Percentiles rank a stretch among this genome's conserved stretches.
phyloP scores from a whole-genome alignment of 2,888 invertebrate species.

The Prionchulus punctatus region DNA sequence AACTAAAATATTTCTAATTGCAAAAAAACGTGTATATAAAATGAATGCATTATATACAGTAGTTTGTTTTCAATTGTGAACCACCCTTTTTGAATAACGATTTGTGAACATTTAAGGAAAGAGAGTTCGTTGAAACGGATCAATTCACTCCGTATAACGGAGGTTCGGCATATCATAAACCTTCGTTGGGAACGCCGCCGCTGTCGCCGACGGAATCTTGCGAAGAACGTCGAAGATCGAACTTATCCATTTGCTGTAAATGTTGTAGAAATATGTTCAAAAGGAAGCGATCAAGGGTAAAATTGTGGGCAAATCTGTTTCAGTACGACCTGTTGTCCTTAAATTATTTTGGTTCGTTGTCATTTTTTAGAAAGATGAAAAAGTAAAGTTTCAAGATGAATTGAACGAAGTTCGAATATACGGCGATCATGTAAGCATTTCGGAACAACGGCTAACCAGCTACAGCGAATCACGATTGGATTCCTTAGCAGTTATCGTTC shows the following conservation, averaged over 20 bases:
- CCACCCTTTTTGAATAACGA: background rate
- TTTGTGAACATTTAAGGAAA: slow-evolving; percentile 5
- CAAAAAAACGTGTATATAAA: background rate
- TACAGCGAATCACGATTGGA: background rate
- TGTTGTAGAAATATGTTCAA: background rate
- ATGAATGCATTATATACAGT: background rate
- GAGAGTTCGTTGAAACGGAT: slow-evolving; percentile 13
- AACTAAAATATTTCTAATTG: background rate
- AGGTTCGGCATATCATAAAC: background rate
- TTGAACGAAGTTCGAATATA: slow-evolving; percentile 6
- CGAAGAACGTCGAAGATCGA: background rate
- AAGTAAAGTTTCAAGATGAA: slow-evolving; percentile 1
- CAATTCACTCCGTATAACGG: slow-evolving; percentile 3
- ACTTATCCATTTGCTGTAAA: background rate
- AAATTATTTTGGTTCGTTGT: background rate
- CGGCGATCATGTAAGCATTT: background rate
- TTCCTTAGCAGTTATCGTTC: background rate
- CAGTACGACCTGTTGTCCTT: background rate
- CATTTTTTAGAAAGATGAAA: background rate
- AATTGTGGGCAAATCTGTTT: too few relatives aligned
- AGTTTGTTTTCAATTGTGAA: background rate
- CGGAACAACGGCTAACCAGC: background rate
- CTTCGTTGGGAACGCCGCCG: slow-evolving; percentile 5
- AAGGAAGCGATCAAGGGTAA: background rate
- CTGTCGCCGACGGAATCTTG: slow-evolving; percentile 2